Evolutionary conservation across 2,797 vertebrate species (phyloP).

Genomic region (Paramormyrops hopkinsi): DNA sequence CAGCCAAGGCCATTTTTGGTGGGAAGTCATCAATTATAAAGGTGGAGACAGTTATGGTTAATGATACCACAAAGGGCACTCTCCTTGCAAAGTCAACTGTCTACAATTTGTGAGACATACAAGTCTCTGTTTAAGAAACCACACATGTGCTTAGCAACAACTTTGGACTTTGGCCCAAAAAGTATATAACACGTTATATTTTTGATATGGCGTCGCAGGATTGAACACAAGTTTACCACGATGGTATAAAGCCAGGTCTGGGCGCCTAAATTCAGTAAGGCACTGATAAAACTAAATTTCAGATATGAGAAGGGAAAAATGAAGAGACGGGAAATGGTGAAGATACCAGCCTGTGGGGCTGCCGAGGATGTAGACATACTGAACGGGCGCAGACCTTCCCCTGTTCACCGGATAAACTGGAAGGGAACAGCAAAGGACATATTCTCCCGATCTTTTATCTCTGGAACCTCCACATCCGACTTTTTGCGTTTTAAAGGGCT

Average conservation of each 20-base stretch:
- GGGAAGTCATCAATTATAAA: conserved; percentile 1
- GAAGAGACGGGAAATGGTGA: not conserved
- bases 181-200: not conserved
- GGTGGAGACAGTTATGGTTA: not conserved
- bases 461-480: not conserved
- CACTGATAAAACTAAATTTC: not conserved
- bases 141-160: not conserved
- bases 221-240: not conserved
- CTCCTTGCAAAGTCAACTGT: not conserved
- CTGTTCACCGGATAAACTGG: not conserved
- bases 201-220: not conserved
- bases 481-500: not conserved
- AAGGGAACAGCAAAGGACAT: not conserved
- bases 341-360: not conserved
- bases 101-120: not conserved
- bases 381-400: not conserved
- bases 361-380: not conserved
- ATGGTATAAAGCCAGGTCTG: not conserved
- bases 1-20: not conserved
- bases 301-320: not conserved
- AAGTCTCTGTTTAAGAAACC: not conserved
- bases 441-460: not conserved
- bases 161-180: not conserved
- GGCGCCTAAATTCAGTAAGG: not conserved
- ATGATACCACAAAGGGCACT: not conserved